phyloP scores from a whole-genome alignment of 2,113 vertebrate species.

The Chionis minor region DNA sequence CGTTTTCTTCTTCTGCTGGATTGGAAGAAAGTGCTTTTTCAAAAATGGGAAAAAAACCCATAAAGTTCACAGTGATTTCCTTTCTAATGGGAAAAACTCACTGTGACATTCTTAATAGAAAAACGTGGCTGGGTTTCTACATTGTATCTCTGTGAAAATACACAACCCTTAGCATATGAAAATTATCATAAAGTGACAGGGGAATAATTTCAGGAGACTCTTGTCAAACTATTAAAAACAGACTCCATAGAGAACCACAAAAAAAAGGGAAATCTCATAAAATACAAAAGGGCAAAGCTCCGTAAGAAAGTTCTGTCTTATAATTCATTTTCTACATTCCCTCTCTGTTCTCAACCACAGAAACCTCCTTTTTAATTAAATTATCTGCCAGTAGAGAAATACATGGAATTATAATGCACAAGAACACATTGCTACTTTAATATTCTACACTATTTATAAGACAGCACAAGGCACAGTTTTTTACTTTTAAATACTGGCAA shows the following conservation, averaged over 20 bases:
- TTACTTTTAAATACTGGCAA: constrained; percentile 39
- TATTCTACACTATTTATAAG: constrained; percentile 44
- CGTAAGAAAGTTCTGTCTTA: constrained; percentile 34
- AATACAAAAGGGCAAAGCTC: constrained; percentile 22
- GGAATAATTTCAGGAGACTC: not conserved
- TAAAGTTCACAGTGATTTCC: not conserved
- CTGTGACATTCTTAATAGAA: not conserved
- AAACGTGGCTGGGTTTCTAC: not conserved
- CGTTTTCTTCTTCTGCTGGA: not conserved
- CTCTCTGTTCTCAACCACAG: constrained; percentile 27
- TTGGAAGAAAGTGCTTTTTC: not conserved
- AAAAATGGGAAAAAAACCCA: not conserved
- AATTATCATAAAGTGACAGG: not conserved
- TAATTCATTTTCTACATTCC: constrained; percentile 42
- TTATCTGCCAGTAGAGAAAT: constrained; percentile 38
- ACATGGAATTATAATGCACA: constrained; percentile 42
- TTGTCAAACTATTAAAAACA: not conserved
- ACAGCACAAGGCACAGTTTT: constrained; percentile 50
- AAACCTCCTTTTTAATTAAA: constrained; percentile 25
- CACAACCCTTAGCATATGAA: not conserved
- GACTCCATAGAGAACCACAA: not conserved
- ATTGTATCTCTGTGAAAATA: not conserved
- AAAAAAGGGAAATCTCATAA: constrained; percentile 36
- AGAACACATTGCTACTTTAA: constrained; percentile 35
- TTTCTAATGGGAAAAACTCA: not conserved